phyloP scores from a whole-genome alignment of 2,888 invertebrate genomes.

The Cantharis lateralis region DNA sequence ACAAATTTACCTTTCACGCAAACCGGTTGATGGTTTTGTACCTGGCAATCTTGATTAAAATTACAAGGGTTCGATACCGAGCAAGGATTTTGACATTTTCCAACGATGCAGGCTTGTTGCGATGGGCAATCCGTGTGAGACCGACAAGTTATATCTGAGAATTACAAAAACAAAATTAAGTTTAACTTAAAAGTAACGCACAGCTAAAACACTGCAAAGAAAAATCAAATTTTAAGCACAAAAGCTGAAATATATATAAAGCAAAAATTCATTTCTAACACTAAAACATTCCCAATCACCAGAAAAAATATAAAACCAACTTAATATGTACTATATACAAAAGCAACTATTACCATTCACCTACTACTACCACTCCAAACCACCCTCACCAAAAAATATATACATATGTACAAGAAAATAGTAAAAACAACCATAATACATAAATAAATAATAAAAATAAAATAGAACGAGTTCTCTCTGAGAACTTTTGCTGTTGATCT shows the following conservation, averaged over 20 bases:
- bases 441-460: slow-evolving; percentile 25
- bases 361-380: slow-evolving; percentile 5
- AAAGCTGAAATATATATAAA: slow-evolving; percentile 33
- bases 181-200: slow-evolving; percentile 25
- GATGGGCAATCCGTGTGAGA: slow-evolving; percentile 79
- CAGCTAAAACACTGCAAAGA: slow-evolving; percentile 25
- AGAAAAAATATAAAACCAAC: slow-evolving; percentile 7
- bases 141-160: slow-evolving; percentile 76
- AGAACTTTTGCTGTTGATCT: slow-evolving; percentile 40
- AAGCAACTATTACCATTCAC: slow-evolving; percentile 14
- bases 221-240: slow-evolving; percentile 30
- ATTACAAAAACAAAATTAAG: slow-evolving; percentile 25
- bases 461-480: slow-evolving; percentile 39
- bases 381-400: slow-evolving; percentile 30
- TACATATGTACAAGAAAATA: slow-evolving; percentile 32
- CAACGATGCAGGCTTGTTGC: slow-evolving; percentile 78
- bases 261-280: slow-evolving; percentile 20
- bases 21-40: slow-evolving; percentile 81
- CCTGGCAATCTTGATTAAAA: slow-evolving; percentile 77
- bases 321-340: neutral
- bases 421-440: slow-evolving; percentile 25
- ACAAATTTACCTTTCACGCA: slow-evolving; percentile 72
- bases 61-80: slow-evolving; percentile 74
- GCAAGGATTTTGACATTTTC: slow-evolving; percentile 83
- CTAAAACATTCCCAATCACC: slow-evolving; percentile 11